phyloP scores from a whole-genome alignment of 2,888 invertebrate genomes.

The Ernsta delagoae region DNA sequence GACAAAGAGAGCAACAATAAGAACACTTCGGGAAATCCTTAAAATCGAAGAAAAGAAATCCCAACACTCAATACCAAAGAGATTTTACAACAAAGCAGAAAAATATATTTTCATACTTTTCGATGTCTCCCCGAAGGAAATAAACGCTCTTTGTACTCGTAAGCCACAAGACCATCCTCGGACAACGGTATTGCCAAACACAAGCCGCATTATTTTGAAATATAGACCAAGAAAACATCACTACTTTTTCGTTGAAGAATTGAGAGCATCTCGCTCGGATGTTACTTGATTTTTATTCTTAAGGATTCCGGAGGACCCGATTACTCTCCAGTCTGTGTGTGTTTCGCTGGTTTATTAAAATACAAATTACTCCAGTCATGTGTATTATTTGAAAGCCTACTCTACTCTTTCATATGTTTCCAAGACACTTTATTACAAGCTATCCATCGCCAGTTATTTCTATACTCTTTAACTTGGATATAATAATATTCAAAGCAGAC shows the following conservation, averaged over 20 bases:
- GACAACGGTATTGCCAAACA: constrained; percentile 22
- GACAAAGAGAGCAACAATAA: too few species aligned
- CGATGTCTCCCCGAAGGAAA: constrained; percentile 21
- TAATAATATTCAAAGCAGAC: too few species aligned
- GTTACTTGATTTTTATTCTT: neutral
- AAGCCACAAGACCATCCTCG: constrained; percentile 15
- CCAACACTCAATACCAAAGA: neutral
- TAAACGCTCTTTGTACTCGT: constrained; percentile 21
- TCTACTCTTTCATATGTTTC: too few species aligned
- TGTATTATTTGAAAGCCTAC: too few species aligned
- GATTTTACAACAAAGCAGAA: neutral
- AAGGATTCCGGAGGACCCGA: too few species aligned
- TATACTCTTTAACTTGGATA: too few species aligned
- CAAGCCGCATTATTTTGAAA: constrained; percentile 15
- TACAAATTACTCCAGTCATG: too few species aligned
- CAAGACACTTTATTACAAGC: too few species aligned
- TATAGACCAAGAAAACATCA: neutral
- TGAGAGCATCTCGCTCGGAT: neutral
- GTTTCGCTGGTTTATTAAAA: too few species aligned
- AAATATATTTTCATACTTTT: neutral
- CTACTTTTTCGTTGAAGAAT: neutral
- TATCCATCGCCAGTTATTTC: too few species aligned
- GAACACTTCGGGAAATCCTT: neutral
- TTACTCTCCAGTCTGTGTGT: too few species aligned
- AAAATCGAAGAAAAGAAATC: neutral